These are phyloP conservation scores for Catostomus latipinnis DNA, from an alignment of 2,797 vertebrate species.

Conservation along the genomic window DNA sequence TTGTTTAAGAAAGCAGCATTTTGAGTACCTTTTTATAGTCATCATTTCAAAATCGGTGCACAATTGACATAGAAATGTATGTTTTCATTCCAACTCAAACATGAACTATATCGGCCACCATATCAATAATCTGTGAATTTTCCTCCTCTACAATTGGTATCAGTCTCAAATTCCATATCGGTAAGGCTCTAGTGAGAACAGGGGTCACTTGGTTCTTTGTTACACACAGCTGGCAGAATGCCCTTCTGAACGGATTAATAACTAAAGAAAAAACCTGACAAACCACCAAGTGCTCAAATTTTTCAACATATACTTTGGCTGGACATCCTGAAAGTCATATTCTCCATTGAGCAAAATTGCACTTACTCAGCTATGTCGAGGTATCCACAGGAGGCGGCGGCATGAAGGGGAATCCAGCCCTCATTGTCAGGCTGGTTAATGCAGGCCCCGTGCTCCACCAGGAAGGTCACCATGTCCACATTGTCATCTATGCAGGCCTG, in stretches of 20 bases:
- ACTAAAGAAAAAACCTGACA: background rate
- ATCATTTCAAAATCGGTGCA: no score
- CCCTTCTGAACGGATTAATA: background rate
- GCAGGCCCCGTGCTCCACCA: slow-evolving; percentile 96
- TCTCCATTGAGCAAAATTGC: background rate
- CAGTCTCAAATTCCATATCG: no score
- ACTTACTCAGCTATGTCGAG: slow-evolving; percentile 98
- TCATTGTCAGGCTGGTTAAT: slow-evolving; percentile 99
- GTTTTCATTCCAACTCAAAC: no score
- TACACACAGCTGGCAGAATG: slow-evolving; percentile 8
- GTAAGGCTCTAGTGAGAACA: background rate
- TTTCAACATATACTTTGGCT: background rate
- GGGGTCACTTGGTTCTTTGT: background rate
- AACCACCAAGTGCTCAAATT: background rate
- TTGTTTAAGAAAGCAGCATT: no score
- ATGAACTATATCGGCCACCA: no score
- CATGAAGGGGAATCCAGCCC: slow-evolving; percentile 99
- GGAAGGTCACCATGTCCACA: slow-evolving; percentile 99
- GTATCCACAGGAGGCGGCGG: slow-evolving; percentile 98
- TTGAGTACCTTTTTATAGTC: no score
- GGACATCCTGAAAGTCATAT: background rate
- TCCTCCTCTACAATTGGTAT: no score
- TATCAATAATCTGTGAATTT: no score
- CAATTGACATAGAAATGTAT: no score
- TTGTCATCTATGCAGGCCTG: slow-evolving; percentile 99